Evolutionary conservation across 2,888 invertebrate genomes (phyloP).

Genomic region (Parasteatoda lunata): DNA sequence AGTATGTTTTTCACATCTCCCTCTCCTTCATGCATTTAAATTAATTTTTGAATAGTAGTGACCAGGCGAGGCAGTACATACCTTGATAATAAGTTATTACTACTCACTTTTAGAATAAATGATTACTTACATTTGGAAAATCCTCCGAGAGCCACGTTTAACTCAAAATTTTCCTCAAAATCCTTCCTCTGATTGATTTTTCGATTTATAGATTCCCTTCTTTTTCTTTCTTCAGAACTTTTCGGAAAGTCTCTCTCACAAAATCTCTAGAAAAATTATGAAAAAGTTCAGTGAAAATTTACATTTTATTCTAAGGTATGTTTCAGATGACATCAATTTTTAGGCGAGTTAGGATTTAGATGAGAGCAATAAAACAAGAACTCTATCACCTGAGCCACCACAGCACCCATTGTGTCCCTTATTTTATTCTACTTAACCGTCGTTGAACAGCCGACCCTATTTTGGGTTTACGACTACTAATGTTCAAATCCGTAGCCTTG

Average conservation of each 20-base stretch:
- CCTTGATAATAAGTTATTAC: not conserved
- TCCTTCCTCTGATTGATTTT: not conserved
- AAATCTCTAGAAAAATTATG: slow-evolving; percentile 27
- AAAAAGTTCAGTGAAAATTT: too few species aligned
- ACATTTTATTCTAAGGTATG: too few species aligned
- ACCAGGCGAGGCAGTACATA: not conserved
- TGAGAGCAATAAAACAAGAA: too few species aligned
- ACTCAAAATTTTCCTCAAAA: slow-evolving; percentile 50
- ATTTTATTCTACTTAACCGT: too few species aligned
- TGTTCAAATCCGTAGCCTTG: too few species aligned
- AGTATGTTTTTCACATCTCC: not conserved
- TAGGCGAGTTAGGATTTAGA: too few species aligned
- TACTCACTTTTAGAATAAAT: not conserved
- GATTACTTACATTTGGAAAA: slow-evolving; percentile 46
- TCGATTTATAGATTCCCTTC: not conserved
- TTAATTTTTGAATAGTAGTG: not conserved
- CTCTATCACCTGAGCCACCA: too few species aligned
- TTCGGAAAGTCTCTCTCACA: slow-evolving; percentile 52
- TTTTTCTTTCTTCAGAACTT: slow-evolving; percentile 35
- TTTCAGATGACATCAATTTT: too few species aligned
- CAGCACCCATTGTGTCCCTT: too few species aligned
- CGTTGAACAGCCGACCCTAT: too few species aligned
- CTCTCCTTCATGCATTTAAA: not conserved
- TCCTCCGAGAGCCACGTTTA: slow-evolving; percentile 34
- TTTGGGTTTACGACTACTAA: too few species aligned